Evolutionary conservation across 30 jellyfish, hydroid and myxozoan species (phyloP).

Genomic region (Aurelia sp.): DNA sequence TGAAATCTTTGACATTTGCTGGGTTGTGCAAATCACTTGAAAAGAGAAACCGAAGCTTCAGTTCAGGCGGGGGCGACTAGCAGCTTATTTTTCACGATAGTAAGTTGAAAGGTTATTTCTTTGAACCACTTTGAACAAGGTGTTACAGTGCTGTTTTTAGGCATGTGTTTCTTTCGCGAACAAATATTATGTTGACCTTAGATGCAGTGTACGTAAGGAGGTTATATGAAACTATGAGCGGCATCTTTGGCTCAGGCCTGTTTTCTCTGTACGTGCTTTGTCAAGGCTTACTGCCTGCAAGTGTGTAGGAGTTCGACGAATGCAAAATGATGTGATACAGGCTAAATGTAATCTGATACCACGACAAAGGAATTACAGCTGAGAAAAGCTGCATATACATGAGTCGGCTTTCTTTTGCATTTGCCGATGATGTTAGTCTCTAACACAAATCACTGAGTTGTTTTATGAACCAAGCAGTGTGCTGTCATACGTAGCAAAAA

Average conservation of each 20-base stretch:
- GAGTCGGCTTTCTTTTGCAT: no score
- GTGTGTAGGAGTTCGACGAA: not conserved
- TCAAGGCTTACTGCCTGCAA: conserved; percentile 6
- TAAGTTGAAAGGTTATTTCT: conserved; percentile 16
- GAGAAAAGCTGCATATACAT: no score
- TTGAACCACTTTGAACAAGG: conserved; percentile 7
- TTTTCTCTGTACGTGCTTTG: conserved; percentile 15
- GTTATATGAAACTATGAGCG: conserved; percentile 2
- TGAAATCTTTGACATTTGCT: no score
- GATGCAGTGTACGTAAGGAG: not conserved
- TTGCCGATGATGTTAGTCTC: no score
- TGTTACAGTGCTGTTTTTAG: not conserved
- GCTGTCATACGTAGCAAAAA: no score
- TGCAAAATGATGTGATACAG: not conserved
- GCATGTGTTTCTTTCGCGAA: conserved; percentile 13
- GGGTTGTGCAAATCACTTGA: conserved; percentile 1
- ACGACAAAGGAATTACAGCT: not conserved
- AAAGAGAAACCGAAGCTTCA: conserved; percentile 3
- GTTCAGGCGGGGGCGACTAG: not conserved
- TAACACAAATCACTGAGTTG: no score
- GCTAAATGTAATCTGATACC: not conserved
- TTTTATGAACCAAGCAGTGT: no score
- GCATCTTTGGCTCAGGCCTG: not conserved
- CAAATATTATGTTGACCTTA: conserved; percentile 30
- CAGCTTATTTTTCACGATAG: conserved; percentile 13